phyloP scores from a whole-genome alignment of 2,888 invertebrate genomes.

The Horisme vitalbata region DNA sequence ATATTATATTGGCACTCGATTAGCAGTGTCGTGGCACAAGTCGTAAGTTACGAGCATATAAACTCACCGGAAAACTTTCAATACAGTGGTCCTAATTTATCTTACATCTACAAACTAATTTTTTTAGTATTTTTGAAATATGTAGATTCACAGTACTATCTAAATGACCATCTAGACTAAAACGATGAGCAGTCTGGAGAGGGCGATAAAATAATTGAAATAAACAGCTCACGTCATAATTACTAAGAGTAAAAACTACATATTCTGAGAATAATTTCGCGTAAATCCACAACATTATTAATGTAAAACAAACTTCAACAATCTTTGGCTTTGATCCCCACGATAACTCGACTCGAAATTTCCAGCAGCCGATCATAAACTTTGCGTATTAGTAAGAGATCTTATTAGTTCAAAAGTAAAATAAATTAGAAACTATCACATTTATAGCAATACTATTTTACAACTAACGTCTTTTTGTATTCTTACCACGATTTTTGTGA shows the following conservation, averaged over 20 bases:
- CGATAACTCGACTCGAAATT: conserved; percentile 67
- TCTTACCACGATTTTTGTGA: conserved; percentile 68
- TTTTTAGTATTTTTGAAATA: conserved; percentile 71
- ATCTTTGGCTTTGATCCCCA: conserved; percentile 94
- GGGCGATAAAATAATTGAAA: conserved; percentile 74
- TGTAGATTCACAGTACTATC: conserved; percentile 69
- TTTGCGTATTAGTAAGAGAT: conserved; percentile 71
- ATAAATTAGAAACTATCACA: conserved; percentile 81
- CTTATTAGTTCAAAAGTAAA: conserved; percentile 71
- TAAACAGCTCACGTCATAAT: conserved; percentile 64
- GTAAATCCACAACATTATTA: conserved; percentile 80
- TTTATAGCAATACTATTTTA: conserved; percentile 80
- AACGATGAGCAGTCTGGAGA: conserved; percentile 80
- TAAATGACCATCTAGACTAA: conserved; percentile 70
- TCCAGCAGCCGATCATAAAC: conserved; percentile 67
- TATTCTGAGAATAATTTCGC: conserved; percentile 76
- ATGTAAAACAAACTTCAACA: conserved; percentile 85
- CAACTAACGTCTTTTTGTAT: conserved; percentile 78
- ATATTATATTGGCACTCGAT: conserved; percentile 70
- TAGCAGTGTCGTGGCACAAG: conserved; percentile 62
- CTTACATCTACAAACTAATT: conserved; percentile 71
- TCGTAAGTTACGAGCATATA: conserved; percentile 47
- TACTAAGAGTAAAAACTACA: conserved; percentile 73
- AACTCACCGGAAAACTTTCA: conserved; percentile 60
- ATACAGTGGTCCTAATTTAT: conserved; percentile 72